phyloP scores from a whole-genome alignment of 2,797 vertebrate species.

The Peromyscus melanophrys region DNA sequence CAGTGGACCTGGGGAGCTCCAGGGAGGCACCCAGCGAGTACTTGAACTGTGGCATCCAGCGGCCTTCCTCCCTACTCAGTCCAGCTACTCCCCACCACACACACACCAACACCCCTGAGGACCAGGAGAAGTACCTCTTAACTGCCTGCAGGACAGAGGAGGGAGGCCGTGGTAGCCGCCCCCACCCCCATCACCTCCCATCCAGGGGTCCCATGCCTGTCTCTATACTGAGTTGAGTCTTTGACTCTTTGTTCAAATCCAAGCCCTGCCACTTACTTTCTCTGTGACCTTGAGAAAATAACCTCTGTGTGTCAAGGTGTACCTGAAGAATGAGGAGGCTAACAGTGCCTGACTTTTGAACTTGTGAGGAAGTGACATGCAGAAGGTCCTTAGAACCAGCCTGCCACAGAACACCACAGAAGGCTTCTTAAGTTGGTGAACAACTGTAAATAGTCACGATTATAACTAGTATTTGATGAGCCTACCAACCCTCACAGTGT shows the following conservation, averaged over 20 bases:
- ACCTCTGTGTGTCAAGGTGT: background rate
- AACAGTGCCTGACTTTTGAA: background rate
- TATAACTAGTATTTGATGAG: background rate
- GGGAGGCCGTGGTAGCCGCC: background rate
- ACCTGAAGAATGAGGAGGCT: background rate
- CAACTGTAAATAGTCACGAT: background rate
- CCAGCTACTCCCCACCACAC: background rate
- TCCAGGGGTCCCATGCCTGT: background rate
- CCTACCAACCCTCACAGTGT: background rate
- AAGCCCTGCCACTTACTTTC: background rate
- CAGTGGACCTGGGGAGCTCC: background rate
- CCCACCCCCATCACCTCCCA: background rate
- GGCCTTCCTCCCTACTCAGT: background rate
- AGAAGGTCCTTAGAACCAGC: background rate
- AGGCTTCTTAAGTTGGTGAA: background rate
- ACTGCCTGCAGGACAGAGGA: background rate
- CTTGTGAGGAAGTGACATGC: background rate
- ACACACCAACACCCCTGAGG: background rate
- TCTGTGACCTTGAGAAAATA: background rate
- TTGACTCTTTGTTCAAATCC: background rate
- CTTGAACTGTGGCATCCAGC: background rate
- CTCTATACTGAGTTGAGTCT: background rate
- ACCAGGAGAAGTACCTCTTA: background rate
- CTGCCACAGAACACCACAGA: background rate
- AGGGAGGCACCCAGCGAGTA: background rate